Evolutionary conservation across 2,113 vertebrate genomes (phyloP).

Genomic region (Forbesichthys agassizii): DNA sequence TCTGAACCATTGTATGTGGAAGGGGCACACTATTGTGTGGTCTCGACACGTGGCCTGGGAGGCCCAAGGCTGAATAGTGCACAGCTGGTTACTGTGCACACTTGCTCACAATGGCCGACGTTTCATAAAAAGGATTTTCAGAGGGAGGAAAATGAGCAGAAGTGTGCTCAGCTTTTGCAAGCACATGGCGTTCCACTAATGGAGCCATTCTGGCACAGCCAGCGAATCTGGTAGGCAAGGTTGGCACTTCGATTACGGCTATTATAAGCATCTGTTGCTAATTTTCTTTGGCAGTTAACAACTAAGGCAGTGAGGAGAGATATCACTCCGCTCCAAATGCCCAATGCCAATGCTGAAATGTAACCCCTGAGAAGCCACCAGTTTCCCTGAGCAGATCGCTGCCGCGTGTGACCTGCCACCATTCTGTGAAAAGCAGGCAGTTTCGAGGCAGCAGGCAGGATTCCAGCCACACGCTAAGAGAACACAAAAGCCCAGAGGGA

Average conservation of each 20-base stretch:
- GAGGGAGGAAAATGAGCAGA: constrained; percentile 46
- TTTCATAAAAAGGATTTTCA: constrained; percentile 34
- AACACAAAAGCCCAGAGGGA: constrained; percentile 26
- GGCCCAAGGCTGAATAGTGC: constrained; percentile 69
- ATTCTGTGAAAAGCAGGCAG: constrained; percentile 29
- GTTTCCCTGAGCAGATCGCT: background rate
- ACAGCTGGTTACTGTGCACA: constrained; percentile 75
- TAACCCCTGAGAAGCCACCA: background rate
- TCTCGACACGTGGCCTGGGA: constrained; percentile 70
- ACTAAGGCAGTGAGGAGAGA: background rate
- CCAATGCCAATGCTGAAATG: background rate
- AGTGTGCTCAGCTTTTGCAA: constrained; percentile 38
- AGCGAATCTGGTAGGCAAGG: constrained; percentile 21
- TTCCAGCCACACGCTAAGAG: constrained; percentile 24
- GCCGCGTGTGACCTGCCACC: constrained; percentile 4
- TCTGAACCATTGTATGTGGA: constrained; percentile 69
- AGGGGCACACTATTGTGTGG: constrained; percentile 67
- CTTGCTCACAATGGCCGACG: constrained; percentile 67
- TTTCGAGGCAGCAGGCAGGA: constrained; percentile 24
- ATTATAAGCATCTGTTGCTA: constrained; percentile 22
- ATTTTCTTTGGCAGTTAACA: constrained; percentile 10
- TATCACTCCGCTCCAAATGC: constrained; percentile 7
- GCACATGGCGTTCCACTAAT: constrained; percentile 54
- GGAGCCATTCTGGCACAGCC: constrained; percentile 41
- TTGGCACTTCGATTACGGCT: constrained; percentile 30